These are phyloP conservation scores for Platyscapa corneri DNA, from an alignment of 1,140 invertebrate species.

Conservation along the genomic window DNA sequence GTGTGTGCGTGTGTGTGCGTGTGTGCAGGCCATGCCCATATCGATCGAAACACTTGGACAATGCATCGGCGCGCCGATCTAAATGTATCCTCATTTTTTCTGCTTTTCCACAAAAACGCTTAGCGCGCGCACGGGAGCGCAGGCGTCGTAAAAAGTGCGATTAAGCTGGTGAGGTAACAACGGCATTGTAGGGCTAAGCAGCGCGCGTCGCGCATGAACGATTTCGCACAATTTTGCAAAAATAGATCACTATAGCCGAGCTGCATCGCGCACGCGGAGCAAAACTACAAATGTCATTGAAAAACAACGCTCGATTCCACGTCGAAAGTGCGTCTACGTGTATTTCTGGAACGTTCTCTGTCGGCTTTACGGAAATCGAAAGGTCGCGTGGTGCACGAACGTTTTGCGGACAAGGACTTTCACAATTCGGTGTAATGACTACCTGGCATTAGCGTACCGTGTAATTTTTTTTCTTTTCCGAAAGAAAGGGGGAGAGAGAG, in stretches of 20 bases:
- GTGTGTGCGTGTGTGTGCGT: too few species aligned
- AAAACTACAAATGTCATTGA: slow-evolving; percentile 1
- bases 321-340: background rate
- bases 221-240: background rate
- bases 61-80: background rate
- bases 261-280: background rate
- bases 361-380: background rate
- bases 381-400: slow-evolving; percentile 15
- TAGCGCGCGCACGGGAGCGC: too few species aligned
- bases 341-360: background rate
- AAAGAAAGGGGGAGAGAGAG: too few species aligned
- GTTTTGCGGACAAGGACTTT: slow-evolving; percentile 12
- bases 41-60: background rate
- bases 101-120: too few species aligned
- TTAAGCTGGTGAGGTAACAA: too few species aligned
- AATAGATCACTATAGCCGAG: background rate
- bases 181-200: background rate
- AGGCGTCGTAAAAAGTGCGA: too few species aligned
- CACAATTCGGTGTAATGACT: slow-evolving; percentile 3
- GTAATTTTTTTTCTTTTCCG: too few species aligned
- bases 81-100: background rate
- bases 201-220: background rate
- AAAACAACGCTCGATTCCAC: background rate
- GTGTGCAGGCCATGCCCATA: too few species aligned
- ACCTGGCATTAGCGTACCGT: background rate